Evolutionary conservation across 2,888 invertebrate genomes (phyloP).

Genomic region (Parthenolecanium corni): DNA sequence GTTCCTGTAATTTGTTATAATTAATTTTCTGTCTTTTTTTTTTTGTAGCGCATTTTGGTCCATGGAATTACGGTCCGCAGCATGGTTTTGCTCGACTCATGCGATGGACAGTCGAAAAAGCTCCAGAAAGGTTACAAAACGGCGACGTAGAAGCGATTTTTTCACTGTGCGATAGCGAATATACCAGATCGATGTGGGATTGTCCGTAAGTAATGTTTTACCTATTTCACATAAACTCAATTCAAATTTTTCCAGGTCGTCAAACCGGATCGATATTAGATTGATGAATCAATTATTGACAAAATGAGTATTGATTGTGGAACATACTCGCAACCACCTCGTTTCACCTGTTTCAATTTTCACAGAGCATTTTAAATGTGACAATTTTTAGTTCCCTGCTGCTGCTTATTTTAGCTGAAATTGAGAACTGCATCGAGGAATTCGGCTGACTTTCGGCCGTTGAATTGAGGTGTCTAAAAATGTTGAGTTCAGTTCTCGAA

Average conservation of each 20-base stretch:
- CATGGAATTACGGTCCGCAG: constrained; percentile 89
- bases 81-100: constrained; percentile 92
- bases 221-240: not conserved
- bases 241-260: not conserved
- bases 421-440: no score
- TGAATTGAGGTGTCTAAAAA: no score
- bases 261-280: no score
- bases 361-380: no score
- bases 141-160: constrained; percentile 88
- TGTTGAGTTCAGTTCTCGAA: no score
- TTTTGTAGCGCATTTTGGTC: constrained; percentile 77
- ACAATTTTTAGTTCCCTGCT: no score
- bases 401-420: no score
- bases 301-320: no score
- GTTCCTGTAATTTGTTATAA: not conserved
- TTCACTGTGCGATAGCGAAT: constrained; percentile 83
- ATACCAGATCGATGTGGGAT: constrained; percentile 88
- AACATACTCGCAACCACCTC: no score
- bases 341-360: no score
- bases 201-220: constrained; percentile 54
- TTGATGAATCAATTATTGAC: no score
- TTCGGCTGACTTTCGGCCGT: no score
- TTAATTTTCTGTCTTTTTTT: not conserved
- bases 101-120: constrained; percentile 80
- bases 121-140: constrained; percentile 74